These are phyloP conservation scores for Ivindomyrus marchei DNA, from an alignment of 2,113 vertebrate species.

Conservation along the genomic window DNA sequence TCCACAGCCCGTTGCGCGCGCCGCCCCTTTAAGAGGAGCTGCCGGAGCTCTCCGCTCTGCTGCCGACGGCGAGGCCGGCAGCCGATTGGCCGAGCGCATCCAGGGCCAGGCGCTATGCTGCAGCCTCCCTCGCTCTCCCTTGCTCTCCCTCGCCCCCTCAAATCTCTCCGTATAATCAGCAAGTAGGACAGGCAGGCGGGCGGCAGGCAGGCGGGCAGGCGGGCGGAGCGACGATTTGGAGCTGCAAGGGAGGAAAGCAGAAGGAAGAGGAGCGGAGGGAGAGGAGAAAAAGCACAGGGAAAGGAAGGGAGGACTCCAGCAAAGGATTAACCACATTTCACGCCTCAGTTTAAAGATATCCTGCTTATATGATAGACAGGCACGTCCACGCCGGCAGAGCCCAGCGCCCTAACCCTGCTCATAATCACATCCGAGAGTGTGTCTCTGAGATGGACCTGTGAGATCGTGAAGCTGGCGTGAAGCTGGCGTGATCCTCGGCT, in stretches of 20 bases:
- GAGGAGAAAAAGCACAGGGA: constrained; percentile 47
- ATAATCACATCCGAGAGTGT: background rate
- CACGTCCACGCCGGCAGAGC: constrained; percentile 53
- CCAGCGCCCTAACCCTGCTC: background rate
- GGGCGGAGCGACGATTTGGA: constrained; percentile 25
- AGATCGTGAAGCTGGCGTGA: background rate
- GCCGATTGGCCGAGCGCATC: constrained; percentile 80
- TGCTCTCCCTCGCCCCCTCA: constrained; percentile 50
- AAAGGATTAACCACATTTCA: constrained; percentile 62
- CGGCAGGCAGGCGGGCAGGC: constrained; percentile 59
- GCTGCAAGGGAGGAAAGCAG: constrained; percentile 57
- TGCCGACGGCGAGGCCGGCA: constrained; percentile 65
- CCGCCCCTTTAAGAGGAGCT: constrained; percentile 27
- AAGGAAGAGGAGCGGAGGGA: constrained; percentile 43
- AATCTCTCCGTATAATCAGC: constrained; percentile 72
- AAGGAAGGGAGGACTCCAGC: constrained; percentile 41
- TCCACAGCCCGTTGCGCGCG: background rate
- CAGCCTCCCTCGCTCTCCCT: constrained; percentile 3
- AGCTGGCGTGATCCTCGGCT: constrained; percentile 59
- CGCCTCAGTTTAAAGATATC: constrained; percentile 43
- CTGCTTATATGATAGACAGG: constrained; percentile 48
- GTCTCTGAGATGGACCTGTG: background rate
- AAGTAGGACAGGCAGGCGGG: constrained; percentile 76
- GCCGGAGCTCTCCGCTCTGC: constrained; percentile 66
- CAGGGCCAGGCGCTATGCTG: constrained; percentile 65